Evolutionary conservation across 2,113 vertebrate genomes (phyloP).

Genomic region (Dicrurus megarhynchus): DNA sequence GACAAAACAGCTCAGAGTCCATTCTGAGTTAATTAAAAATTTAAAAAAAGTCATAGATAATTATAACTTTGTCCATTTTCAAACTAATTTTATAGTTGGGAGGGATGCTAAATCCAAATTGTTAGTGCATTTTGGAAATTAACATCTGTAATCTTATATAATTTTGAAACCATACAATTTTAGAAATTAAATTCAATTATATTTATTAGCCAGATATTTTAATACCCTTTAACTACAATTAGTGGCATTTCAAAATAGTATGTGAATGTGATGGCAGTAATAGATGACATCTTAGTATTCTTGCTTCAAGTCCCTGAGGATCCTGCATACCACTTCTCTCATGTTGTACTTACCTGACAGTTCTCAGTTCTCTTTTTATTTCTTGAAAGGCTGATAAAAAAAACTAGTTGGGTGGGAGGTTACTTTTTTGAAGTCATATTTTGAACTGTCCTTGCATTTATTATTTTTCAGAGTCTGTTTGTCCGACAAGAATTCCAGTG

Average conservation of each 20-base stretch:
- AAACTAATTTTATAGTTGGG: background rate
- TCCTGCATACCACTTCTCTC: background rate
- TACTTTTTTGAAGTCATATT: background rate
- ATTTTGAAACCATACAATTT: background rate
- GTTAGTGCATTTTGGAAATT: background rate
- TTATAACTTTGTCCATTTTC: background rate
- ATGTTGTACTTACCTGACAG: background rate
- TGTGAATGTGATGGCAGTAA: background rate
- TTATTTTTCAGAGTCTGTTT: conserved; percentile 88
- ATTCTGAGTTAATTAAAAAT: background rate
- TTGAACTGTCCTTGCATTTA: background rate
- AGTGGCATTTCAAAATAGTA: background rate
- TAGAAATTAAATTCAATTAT: background rate
- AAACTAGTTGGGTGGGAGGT: background rate
- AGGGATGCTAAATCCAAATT: background rate
- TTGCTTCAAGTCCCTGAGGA: background rate
- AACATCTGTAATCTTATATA: background rate
- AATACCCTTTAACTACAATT: background rate
- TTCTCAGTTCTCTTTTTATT: background rate
- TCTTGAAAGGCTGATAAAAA: background rate
- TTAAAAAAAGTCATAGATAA: background rate
- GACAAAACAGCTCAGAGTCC: background rate
- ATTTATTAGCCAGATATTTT: background rate
- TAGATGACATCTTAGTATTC: background rate
- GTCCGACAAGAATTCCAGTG: conserved; percentile 87